Conservation (phyloP, 2,888 invertebrate genomes). For the Muscina levida region DNA sequence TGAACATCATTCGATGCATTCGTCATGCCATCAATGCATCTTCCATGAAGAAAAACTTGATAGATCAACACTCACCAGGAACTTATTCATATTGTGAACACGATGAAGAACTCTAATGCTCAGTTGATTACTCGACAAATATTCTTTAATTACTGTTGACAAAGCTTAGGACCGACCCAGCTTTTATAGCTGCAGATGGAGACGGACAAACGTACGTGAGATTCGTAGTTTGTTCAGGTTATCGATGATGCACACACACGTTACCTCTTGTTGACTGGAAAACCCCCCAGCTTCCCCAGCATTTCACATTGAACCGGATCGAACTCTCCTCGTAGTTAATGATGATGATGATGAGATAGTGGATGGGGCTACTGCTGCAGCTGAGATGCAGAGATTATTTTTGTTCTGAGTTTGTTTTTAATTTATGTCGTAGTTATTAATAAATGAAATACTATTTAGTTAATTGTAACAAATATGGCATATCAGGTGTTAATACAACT, state of each 20-base stretch:
- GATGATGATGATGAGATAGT: not conserved
- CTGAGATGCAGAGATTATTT: not conserved
- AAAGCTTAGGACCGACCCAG: not conserved
- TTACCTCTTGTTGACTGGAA: conserved; percentile 14
- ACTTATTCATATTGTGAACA: conserved; percentile 42
- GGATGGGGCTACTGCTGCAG: not conserved
- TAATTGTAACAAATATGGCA: too few species aligned
- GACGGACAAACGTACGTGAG: too few species aligned
- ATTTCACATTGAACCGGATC: not conserved
- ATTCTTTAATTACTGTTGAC: conserved; percentile 43
- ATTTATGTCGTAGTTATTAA: too few species aligned
- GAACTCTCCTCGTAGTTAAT: not conserved
- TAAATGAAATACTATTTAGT: too few species aligned
- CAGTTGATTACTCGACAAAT: conserved; percentile 21
- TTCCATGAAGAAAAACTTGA: too few species aligned
- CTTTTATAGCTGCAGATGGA: conserved; percentile 27
- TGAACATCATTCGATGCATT: not conserved
- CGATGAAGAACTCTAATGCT: too few species aligned
- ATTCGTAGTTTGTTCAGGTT: not conserved
- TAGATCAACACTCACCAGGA: conserved; percentile 39
- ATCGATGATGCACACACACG: not conserved
- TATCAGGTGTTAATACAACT: too few species aligned
- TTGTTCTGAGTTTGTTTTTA: too few species aligned
- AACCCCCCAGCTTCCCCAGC: not conserved
- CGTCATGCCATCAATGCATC: not conserved